Evolutionary conservation across 2,888 invertebrate genomes (phyloP), one percentile per base, ranked within the genome.

Genomic region (Tortrix viridana): DNA sequence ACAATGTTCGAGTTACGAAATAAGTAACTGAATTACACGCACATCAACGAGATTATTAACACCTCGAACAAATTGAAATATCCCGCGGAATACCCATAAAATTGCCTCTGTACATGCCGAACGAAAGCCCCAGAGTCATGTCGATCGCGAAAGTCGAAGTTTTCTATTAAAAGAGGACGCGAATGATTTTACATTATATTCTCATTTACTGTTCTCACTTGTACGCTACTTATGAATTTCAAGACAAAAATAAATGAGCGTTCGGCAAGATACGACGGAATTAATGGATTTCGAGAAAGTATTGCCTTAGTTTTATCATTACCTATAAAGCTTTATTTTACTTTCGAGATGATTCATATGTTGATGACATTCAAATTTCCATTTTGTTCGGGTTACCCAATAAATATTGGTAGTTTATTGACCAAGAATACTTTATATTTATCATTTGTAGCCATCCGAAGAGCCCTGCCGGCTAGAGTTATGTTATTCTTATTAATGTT

Each of bases 161-260:
- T 63, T 63, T 58, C 58, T 63, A 63, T 58, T 52, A 63, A 63
- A 58, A 53, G 41, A 47, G 63, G 57, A 63, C 63, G 14, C 58
- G 63, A 61, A 56, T 56, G 61, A 50, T 56, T 38, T 55, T 22
- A 61, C 61, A 44, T 61, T 61, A 56, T 52, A 61, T 56, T 37
- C 55, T 61, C 61, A 56, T 61, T 49, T 56, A 55, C 49, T 50
- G 47, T 48, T 60, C 61, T 50, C 49, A 44, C 61, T 56, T 46
- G 49, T 43, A 18, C 20, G 60, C 47, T 53, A 47, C 46, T 53
- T 53, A 60, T 54, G 44, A 56, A 50, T 50, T 50, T 62, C 50
- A 56, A 62, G 61, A 56, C 37, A 50, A 62, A 62, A 62, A 62
- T 62, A 38, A 55, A 55, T 55, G 48, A 41, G 47, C 43, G 52